These are phyloP conservation scores for Leguminivora glycinivorella DNA, from an alignment of 1,140 invertebrate species.

Conservation along the genomic window DNA sequence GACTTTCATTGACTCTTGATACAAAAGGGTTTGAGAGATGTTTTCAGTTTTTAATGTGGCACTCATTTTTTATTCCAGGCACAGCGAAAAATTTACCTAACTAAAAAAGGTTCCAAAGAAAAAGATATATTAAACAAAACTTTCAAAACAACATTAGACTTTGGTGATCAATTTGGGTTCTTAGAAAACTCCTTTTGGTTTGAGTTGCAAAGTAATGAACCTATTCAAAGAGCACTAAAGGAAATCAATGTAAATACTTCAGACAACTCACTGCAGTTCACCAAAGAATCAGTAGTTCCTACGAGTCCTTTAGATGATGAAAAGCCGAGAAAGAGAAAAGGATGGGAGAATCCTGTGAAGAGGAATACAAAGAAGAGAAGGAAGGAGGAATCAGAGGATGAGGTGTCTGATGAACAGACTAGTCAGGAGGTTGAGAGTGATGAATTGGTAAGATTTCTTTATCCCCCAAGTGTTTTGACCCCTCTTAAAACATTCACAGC, in stretches of 20 bases:
- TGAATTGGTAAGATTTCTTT: neutral
- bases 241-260: neutral
- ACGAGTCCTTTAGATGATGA: neutral
- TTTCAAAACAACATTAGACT: constrained; percentile 35
- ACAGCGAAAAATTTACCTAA: constrained; percentile 61
- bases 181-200: constrained; percentile 57
- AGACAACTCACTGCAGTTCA: neutral
- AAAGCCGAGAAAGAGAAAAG: neutral
- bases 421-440: neutral
- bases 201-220: constrained; percentile 37
- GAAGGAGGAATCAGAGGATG: neutral
- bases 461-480: no score
- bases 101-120: constrained; percentile 42
- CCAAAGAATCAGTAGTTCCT: constrained; percentile 1
- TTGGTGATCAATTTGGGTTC: constrained; percentile 63
- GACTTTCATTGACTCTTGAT: no score
- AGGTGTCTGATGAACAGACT: neutral
- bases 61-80: constrained; percentile 46
- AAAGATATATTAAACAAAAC: constrained; percentile 47
- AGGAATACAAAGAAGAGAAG: neutral
- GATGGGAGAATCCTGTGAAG: neutral
- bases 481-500: no score
- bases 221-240: neutral
- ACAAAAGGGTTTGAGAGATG: constrained; percentile 1
- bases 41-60: neutral